Evolutionary conservation across 23 tunicate genomes (phyloP), one percentile per base, ranked within the genome.

Genomic region (Styela plicata): DNA sequence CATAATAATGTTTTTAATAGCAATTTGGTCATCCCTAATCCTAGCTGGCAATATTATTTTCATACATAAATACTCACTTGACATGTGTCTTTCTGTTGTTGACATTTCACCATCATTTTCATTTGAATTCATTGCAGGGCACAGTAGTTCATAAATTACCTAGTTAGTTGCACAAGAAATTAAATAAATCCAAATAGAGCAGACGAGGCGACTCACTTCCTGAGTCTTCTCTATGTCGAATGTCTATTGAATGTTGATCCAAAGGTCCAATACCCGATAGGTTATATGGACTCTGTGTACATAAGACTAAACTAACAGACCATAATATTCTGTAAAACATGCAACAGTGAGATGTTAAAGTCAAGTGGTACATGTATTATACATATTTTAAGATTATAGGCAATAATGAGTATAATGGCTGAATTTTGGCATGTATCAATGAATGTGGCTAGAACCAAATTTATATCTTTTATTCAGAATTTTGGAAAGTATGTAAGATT

Each of bases 71-170:
- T 3, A 66, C 71, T 35, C 37, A 76, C 81, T 53, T 44, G 81
- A 53, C 64, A 76, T 44, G 33, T 27, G 27, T 53, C 81, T 36
- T 76, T 76, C 81, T 53, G 81, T 76, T n/a, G 81, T 76, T n/a
- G 81, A 36, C n/a, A 44, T 21, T 71, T 33, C 81, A n/a, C 2
- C 31, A 24, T 52, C 81, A 76, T 76, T 76, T 44, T 76, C 63
- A 26, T 53, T 44, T 76, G 81, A 76, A 76, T 76, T 76, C 81
- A 76, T 76, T 53, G 81, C 81, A 76, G n/a, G 18, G 63, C 29
- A 27, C 71, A 67, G 71, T 29, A 44, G 57, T 44, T 44, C 57
- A 44, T 44, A 44, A 44, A 44, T 44, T 44, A 44, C 57, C 57
- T 44, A 44, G n/a, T n/a, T n/a, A n/a, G 57, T 44, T 44, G 57